These are phyloP conservation scores for Bombus waltoni DNA, from an alignment of 1,140 invertebrate genomes.

Conservation along the genomic window DNA sequence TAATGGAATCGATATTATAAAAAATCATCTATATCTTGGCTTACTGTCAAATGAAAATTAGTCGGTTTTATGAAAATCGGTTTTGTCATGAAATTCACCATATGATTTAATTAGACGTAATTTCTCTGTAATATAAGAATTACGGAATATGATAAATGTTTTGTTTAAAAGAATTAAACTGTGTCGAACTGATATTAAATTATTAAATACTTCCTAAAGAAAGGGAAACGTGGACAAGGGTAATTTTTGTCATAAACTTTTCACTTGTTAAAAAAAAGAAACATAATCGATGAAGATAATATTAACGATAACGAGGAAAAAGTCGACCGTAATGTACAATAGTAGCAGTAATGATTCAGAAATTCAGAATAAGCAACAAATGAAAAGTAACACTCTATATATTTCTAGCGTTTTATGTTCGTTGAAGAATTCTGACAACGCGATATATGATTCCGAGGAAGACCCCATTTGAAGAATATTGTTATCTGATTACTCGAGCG, in stretches of 20 bases:
- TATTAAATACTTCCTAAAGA: accelerated
- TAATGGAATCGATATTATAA: too few relatives aligned
- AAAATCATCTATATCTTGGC: too few relatives aligned
- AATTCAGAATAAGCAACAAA: background rate
- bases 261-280: background rate
- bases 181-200: background rate
- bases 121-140: too few relatives aligned
- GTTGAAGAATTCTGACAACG: background rate
- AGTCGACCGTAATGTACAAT: background rate
- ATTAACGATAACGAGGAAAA: background rate
- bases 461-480: background rate
- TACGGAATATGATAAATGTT: too few relatives aligned
- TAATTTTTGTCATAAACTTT: background rate
- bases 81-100: too few relatives aligned
- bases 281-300: background rate
- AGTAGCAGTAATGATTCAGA: background rate
- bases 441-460: constrained; percentile 2
- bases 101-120: too few relatives aligned
- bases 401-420: background rate
- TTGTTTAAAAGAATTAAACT: too few relatives aligned
- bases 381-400: background rate
- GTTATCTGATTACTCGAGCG: constrained; percentile 32
- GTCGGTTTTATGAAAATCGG: too few relatives aligned
- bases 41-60: too few relatives aligned
- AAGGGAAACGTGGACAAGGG: background rate